A percentile compares a stretch with the other conserved stretches of the same genome.
These are phyloP conservation scores for Porites lobata DNA, from an alignment of 92 coral and sea anemone species.

Conservation along the genomic window DNA sequence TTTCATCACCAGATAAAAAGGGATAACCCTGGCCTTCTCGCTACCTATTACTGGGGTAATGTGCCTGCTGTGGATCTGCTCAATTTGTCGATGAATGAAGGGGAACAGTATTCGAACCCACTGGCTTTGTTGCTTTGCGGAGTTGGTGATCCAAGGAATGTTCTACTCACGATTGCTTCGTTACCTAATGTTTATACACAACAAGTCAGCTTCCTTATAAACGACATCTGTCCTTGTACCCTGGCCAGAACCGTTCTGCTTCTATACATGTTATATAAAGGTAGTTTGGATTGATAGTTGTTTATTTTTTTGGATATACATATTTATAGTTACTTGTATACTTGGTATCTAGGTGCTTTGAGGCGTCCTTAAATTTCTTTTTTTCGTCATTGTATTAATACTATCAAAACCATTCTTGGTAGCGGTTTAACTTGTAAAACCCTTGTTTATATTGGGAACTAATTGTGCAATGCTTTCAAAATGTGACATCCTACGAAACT, in stretches of 20 bases:
- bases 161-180: conserved; percentile 62
- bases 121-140: conserved; percentile 78
- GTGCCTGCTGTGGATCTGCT: conserved; percentile 77
- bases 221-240: conserved; percentile 70
- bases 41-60: conserved; percentile 82
- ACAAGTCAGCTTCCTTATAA: conserved; percentile 70
- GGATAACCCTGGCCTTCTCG: not conserved
- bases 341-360: too few relatives aligned
- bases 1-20: not conserved
- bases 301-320: too few relatives aligned
- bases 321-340: too few relatives aligned
- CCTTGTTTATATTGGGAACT: too few relatives aligned
- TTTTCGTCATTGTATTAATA: too few relatives aligned
- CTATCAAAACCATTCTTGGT: too few relatives aligned
- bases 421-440: too few relatives aligned
- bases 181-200: conserved; percentile 63
- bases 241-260: conserved; percentile 82
- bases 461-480: too few relatives aligned
- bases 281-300: conserved; percentile 13
- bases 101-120: conserved; percentile 48
- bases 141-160: conserved; percentile 82
- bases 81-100: conserved; percentile 79
- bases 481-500: too few relatives aligned
- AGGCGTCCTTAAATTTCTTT: too few relatives aligned
- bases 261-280: conserved; percentile 74